Evolutionary conservation across 2,797 vertebrate species (phyloP).

Genomic region (Smutsia gigantea): DNA sequence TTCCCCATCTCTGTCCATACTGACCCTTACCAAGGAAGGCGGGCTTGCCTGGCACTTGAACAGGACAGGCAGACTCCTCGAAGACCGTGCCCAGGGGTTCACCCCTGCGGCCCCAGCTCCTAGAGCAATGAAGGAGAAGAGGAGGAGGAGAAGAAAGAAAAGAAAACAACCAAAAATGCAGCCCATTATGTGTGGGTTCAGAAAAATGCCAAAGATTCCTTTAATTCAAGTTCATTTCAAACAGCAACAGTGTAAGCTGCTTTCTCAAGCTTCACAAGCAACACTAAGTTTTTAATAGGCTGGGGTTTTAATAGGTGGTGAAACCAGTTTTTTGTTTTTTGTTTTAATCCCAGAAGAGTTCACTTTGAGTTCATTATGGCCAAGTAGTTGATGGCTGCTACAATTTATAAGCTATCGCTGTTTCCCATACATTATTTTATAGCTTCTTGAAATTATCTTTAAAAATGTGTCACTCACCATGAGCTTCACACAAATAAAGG

Average conservation of each 20-base stretch:
- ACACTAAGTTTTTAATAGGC: background rate
- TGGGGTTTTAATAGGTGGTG: background rate
- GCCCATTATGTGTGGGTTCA: background rate
- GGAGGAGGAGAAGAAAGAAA: background rate
- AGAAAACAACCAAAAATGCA: background rate
- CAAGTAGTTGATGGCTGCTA: background rate
- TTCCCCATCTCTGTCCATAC: background rate
- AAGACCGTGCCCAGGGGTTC: background rate
- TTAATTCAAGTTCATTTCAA: conserved; percentile 25
- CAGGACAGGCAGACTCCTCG: background rate
- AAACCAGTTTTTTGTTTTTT: conserved; percentile 13
- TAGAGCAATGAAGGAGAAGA: background rate
- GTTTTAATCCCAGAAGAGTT: background rate
- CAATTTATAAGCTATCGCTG: background rate
- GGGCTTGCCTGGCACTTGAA: background rate
- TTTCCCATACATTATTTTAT: background rate
- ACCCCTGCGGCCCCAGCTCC: background rate
- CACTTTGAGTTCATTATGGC: background rate
- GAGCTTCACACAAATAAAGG: background rate
- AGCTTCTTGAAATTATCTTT: conserved; percentile 20
- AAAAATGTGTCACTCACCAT: background rate
- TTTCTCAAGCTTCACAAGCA: background rate
- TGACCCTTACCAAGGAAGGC: background rate
- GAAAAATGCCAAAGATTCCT: conserved; percentile 17
- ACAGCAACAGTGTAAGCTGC: background rate